A percentile compares a stretch with the other conserved stretches of the same genome.
Conservation (phyloP, 2,113 vertebrate genomes). For the Grammomys surdaster region DNA sequence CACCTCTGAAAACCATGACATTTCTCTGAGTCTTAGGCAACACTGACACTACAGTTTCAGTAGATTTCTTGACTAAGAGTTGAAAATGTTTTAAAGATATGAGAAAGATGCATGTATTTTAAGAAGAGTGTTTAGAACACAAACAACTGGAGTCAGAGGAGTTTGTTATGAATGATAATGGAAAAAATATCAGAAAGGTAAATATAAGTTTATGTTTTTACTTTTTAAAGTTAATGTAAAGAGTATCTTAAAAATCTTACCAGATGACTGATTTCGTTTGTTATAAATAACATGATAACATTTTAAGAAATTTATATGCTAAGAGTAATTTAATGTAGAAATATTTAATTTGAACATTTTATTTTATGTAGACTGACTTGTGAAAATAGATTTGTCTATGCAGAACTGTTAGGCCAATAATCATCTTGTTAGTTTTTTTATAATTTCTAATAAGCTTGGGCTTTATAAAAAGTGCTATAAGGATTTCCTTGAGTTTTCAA, state of each 20-base stretch:
- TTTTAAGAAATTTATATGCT: background rate
- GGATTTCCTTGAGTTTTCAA: background rate
- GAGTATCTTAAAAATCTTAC: background rate
- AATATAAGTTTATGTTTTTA: slow-evolving; percentile 31
- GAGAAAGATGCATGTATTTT: background rate
- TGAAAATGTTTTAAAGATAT: slow-evolving; percentile 37
- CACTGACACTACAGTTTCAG: background rate
- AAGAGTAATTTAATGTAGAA: background rate
- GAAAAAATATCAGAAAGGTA: slow-evolving; percentile 62
- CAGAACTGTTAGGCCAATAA: background rate
- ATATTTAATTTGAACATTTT: background rate
- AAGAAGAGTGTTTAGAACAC: background rate
- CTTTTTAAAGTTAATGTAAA: background rate
- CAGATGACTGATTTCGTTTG: background rate
- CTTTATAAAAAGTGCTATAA: background rate
- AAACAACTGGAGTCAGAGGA: slow-evolving; percentile 12
- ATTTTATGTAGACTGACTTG: background rate
- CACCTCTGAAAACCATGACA: background rate
- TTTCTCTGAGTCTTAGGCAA: background rate
- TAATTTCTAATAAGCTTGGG: slow-evolving; percentile 37
- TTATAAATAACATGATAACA: background rate
- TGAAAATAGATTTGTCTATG: background rate
- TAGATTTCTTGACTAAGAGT: slow-evolving; percentile 12
- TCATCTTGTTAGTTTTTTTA: background rate
- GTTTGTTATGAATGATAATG: background rate